These are phyloP conservation scores for Sceloporus undulatus DNA, from an alignment of 2,113 vertebrate genomes.

Conservation along the genomic window DNA sequence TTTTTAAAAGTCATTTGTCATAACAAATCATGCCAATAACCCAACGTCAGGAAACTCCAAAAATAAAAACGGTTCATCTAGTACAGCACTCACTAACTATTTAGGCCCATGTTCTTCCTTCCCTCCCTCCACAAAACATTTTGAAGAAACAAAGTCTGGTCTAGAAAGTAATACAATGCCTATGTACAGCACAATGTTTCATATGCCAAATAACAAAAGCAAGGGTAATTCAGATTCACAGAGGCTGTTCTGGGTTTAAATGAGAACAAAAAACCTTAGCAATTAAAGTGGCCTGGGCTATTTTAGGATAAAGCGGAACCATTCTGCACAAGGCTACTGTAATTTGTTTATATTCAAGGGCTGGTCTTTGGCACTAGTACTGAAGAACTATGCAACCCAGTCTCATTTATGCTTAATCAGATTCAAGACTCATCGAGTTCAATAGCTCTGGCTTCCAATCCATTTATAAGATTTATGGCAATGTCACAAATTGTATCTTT, in stretches of 20 bases:
- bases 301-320: conserved; percentile 53
- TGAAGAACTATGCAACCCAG: neutral
- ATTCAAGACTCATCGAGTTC: neutral
- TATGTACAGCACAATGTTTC: neutral
- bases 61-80: neutral
- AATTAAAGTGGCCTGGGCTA: conserved; percentile 32
- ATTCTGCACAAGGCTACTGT: neutral
- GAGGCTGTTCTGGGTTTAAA: neutral
- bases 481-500: no score
- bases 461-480: no score
- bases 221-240: conserved; percentile 20
- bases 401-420: no score
- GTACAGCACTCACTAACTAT: neutral
- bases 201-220: neutral
- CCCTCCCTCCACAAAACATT: neutral
- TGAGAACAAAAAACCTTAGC: conserved; percentile 26
- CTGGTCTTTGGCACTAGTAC: neutral
- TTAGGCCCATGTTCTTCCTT: neutral
- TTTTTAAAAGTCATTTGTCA: neutral
- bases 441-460: neutral
- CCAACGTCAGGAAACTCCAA: neutral
- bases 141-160: neutral
- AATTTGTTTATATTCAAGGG: neutral
- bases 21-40: neutral
- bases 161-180: neutral